These are phyloP conservation scores for Propithecus coquereli DNA, from an alignment of 2,113 vertebrate genomes.

Conservation along the genomic window DNA sequence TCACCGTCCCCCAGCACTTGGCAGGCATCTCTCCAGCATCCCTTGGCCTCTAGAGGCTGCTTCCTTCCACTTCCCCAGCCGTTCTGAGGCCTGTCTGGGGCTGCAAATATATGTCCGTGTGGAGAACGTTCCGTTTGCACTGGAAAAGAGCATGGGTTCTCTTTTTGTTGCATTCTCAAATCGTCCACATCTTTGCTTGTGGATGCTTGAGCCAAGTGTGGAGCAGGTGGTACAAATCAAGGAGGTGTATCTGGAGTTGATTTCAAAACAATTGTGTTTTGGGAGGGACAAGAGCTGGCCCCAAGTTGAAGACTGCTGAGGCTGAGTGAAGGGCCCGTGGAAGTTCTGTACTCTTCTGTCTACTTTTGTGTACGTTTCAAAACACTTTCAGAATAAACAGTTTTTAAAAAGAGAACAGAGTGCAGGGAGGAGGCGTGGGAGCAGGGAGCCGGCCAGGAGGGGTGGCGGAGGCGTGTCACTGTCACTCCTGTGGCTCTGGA, in stretches of 20 bases:
- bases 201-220: not conserved
- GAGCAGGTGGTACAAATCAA: not conserved
- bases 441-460: not conserved
- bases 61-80: not conserved
- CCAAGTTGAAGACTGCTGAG: not conserved
- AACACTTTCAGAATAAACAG: no score
- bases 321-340: not conserved
- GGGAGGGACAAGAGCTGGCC: not conserved
- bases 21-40: rapidly evolving
- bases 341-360: no score
- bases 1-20: not conserved
- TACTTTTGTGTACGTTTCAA: no score
- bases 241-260: not conserved
- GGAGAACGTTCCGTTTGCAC: not conserved
- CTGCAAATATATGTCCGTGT: not conserved
- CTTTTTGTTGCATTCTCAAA: rapidly evolving
- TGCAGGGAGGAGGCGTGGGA: not conserved
- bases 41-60: not conserved
- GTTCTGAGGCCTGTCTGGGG: not conserved
- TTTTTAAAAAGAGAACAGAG: not conserved
- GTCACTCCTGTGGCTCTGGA: not conserved
- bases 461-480: not conserved
- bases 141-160: not conserved
- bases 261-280: not conserved
- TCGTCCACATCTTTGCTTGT: rapidly evolving